Conservation (phyloP, 2,113 vertebrate genomes). For the Paracanthobrama guichenoti region DNA sequence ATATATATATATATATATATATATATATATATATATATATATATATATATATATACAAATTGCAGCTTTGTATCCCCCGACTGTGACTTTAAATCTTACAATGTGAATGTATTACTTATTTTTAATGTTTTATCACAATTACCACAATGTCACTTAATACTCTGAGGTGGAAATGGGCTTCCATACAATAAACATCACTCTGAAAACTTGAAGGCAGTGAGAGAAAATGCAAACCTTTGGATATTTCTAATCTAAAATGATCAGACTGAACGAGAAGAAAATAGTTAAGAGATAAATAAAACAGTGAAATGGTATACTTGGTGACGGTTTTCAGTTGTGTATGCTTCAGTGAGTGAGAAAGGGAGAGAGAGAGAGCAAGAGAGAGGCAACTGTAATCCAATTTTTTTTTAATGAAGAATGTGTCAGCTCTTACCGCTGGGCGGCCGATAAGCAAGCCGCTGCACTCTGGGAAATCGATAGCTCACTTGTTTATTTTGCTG, state of each 20-base stretch:
- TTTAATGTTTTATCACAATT: neutral
- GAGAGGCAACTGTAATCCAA: conserved; percentile 82
- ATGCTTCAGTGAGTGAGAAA: conserved; percentile 52
- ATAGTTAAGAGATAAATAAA: neutral
- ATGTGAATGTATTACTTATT: neutral
- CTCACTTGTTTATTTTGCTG: conserved; percentile 87
- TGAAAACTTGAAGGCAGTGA: neutral
- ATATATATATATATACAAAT: too few species aligned
- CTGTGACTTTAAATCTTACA: neutral
- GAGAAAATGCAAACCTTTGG: neutral
- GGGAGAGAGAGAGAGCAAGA: conserved; percentile 58
- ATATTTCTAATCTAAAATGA: neutral
- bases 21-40: too few species aligned
- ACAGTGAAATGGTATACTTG: neutral
- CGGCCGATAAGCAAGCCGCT: conserved; percentile 79
- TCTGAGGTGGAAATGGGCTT: neutral
- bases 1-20: too few species aligned
- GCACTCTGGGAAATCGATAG: conserved; percentile 84
- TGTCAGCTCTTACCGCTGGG: conserved; percentile 79
- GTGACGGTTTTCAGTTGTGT: neutral
- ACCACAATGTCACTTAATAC: neutral
- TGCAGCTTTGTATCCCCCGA: neutral
- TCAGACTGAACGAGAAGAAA: neutral
- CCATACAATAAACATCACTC: neutral
- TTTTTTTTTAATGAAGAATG: conserved; percentile 86